Evolutionary conservation across 2,113 vertebrate species (phyloP).

Genomic region (Ageneiosus marmoratus): DNA sequence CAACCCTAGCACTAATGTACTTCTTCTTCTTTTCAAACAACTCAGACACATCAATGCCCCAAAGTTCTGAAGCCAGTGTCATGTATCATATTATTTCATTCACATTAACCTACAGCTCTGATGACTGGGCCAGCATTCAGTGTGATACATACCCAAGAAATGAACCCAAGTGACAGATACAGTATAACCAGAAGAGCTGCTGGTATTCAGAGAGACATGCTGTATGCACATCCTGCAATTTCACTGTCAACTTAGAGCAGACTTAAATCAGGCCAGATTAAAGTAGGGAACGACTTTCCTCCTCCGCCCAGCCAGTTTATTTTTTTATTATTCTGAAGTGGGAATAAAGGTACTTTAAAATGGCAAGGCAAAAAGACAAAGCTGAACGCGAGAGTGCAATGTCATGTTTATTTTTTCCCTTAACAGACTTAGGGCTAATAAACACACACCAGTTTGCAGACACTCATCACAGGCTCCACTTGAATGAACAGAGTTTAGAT

Average conservation of each 20-base stretch:
- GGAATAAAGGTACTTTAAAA: slow-evolving; percentile 51
- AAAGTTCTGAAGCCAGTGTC: not conserved
- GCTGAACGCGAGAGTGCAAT: slow-evolving; percentile 42
- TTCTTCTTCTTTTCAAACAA: not conserved
- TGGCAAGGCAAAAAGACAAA: slow-evolving; percentile 28
- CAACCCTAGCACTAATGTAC: too few relatives aligned
- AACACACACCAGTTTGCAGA: slow-evolving; percentile 24
- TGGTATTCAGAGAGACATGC: slow-evolving; percentile 34
- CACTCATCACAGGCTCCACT: not conserved
- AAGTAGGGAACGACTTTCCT: slow-evolving; percentile 25
- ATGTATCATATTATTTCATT: slow-evolving; percentile 25
- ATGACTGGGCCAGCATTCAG: not conserved
- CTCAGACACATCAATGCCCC: not conserved
- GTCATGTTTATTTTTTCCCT: not conserved
- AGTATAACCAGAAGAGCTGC: slow-evolving; percentile 6
- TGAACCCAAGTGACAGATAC: slow-evolving; percentile 14
- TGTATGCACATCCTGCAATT: slow-evolving; percentile 14
- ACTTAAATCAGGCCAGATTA: slow-evolving; percentile 37
- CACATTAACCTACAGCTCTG: slow-evolving; percentile 2
- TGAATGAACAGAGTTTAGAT: not conserved
- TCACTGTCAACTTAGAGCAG: slow-evolving; percentile 29
- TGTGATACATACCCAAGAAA: slow-evolving; percentile 30
- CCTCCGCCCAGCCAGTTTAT: slow-evolving; percentile 12
- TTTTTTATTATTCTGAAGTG: slow-evolving; percentile 38
- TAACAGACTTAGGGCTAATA: slow-evolving; percentile 37